Evolutionary conservation across 2,113 vertebrate genomes (phyloP).

Genomic region (Callipepla squamata): DNA sequence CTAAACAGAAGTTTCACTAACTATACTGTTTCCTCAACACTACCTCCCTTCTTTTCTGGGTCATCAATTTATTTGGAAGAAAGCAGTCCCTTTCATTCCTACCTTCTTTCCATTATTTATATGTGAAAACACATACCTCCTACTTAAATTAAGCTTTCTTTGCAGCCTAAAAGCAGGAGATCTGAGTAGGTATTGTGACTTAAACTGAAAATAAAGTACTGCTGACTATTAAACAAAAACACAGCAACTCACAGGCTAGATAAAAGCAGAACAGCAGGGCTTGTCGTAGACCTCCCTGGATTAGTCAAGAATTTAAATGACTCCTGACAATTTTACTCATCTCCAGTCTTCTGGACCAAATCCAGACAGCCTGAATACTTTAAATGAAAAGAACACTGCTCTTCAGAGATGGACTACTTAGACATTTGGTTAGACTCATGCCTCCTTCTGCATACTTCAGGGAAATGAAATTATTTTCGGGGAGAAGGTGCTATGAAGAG

Average conservation of each 20-base stretch:
- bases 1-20: constrained; percentile 15
- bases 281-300: background rate
- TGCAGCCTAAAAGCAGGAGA: background rate
- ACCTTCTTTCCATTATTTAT: background rate
- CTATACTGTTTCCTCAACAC: background rate
- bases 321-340: background rate
- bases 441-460: background rate
- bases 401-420: background rate
- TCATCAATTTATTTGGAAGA: constrained; percentile 15
- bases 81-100: background rate
- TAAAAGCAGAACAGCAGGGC: background rate
- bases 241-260: background rate
- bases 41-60: background rate
- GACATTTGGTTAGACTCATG: background rate
- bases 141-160: background rate
- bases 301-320: background rate
- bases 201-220: background rate
- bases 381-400: fast-evolving
- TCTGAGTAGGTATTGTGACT: background rate
- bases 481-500: background rate
- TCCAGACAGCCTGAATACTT: background rate
- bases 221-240: background rate
- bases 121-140: background rate
- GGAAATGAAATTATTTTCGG: background rate
- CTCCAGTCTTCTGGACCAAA: background rate